Evolutionary conservation across 1,140 invertebrate genomes (phyloP), one percentile per base, ranked within the genome.

Genomic region (Conopomorpha cramerella): DNA sequence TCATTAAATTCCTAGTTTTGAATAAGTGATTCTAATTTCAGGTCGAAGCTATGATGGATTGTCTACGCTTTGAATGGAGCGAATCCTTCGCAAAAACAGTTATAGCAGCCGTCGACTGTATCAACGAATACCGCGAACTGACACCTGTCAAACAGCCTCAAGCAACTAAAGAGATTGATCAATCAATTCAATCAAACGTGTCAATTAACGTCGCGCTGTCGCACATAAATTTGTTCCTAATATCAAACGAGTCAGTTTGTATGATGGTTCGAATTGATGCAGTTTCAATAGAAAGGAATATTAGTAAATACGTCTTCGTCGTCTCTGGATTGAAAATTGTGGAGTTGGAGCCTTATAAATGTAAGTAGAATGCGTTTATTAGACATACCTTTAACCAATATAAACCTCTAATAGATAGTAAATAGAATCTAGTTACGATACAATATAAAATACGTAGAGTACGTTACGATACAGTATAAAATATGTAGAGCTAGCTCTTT

Each of bases 21-120:
- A n/a, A n/a, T n/a, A n/a, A n/a, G n/a, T n/a, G n/a, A n/a, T 23
- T 29, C 12, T 15, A 14, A 3, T 48, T 43, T 28, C 40, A 73
- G 68, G 57, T 76, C 8, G 72, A 78, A 62, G 73, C 76, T 2
- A 78, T 78, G 76, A 62, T 77, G 49, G 76, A 78, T 40, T 77
- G 71, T 30, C 55, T 78, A 6, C 61, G 72, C 2, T 34, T 72
- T 2, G 76, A 78, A 55, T 77, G 71, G 64, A 72, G 66, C 18
- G 42, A 52, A 3, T 35, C 43, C 0, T 52, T 77, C 2, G 66
- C 70, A 0, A 47, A 60, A n/a, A 62, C 65, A 2, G 34, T 77
- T 2, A 56, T 73, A 19, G 36, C 60, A 0, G 18, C 68, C 2
- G 48, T 57, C 0, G 58, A 71, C 25, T 76, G 68, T 36, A 23